These are phyloP conservation scores for Acheta domesticus DNA, from an alignment of 2,888 invertebrate species.

Conservation along the genomic window DNA sequence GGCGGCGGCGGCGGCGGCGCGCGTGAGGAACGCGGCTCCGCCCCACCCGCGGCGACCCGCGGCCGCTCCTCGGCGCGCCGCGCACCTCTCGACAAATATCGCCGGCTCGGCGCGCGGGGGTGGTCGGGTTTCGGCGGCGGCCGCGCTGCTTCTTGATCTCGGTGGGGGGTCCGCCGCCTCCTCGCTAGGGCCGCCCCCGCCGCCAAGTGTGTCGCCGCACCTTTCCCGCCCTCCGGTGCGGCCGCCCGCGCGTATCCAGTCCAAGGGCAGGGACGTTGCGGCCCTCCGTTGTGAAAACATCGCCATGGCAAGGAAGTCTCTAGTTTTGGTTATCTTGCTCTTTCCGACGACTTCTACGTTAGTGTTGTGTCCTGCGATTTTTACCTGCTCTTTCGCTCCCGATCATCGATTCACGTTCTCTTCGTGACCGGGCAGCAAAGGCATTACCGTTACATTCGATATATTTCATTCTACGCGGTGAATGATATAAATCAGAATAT, in stretches of 20 bases:
- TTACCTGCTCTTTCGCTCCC: no score
- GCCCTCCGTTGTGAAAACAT: no score
- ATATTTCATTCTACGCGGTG: no score
- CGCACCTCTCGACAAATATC: background rate
- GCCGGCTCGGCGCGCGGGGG: conserved; percentile 5
- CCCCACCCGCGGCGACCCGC: background rate
- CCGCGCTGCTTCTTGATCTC: background rate
- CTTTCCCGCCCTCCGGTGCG: background rate
- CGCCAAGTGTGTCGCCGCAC: background rate
- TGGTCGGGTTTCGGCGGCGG: conserved; percentile 18
- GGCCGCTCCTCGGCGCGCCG: background rate
- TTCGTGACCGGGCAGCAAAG: no score
- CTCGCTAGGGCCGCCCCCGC: background rate
- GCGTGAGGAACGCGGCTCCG: conserved; percentile 18
- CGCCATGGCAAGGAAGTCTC: no score
- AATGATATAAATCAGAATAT: no score
- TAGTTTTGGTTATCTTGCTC: no score
- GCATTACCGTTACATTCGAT: no score
- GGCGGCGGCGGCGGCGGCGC: background rate
- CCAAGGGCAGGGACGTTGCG: no score
- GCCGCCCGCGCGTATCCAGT: background rate
- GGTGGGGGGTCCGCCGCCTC: background rate
- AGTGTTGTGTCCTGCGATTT: no score
- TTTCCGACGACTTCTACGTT: no score
- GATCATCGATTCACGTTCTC: no score